phyloP scores from a whole-genome alignment of 2,113 vertebrate genomes.

The Neodon shergylaensis region DNA sequence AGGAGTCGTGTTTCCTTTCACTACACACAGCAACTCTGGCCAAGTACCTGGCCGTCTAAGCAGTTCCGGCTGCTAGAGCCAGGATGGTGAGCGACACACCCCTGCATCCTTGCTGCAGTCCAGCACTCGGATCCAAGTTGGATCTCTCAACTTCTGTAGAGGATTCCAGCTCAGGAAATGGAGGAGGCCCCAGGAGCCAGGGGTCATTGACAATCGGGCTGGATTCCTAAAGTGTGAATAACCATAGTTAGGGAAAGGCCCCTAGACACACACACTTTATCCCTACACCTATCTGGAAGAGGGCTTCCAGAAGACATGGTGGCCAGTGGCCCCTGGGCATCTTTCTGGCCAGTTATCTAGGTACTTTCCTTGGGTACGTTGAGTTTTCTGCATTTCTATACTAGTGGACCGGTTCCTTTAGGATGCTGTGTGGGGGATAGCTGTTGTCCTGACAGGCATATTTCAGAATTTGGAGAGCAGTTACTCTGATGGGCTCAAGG shows the following conservation, averaged over 20 bases:
- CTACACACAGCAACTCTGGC: background rate
- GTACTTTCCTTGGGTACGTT: background rate
- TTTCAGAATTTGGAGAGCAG: background rate
- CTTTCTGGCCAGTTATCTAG: background rate
- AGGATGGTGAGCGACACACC: background rate
- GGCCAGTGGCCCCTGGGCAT: background rate
- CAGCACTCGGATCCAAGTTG: conserved; percentile 1
- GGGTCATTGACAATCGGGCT: background rate
- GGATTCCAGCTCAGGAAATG: conserved; percentile 53
- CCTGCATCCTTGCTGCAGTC: background rate
- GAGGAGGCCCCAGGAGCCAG: background rate
- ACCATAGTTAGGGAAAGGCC: background rate
- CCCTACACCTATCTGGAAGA: background rate
- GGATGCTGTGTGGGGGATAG: background rate
- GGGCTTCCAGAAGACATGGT: background rate
- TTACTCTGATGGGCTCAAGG: background rate
- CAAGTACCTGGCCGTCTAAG: background rate
- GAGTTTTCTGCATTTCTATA: conserved; percentile 6
- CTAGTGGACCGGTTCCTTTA: background rate
- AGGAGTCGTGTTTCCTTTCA: conserved; percentile 6
- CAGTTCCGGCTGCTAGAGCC: background rate
- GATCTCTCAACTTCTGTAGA: background rate
- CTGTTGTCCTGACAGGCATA: background rate
- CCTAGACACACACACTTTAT: background rate
- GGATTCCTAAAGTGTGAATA: background rate